A percentile compares a stretch with the other conserved stretches of the same genome.
These are phyloP conservation scores for Alethe diademata DNA, from an alignment of 2,113 vertebrate species.

Conservation along the genomic window DNA sequence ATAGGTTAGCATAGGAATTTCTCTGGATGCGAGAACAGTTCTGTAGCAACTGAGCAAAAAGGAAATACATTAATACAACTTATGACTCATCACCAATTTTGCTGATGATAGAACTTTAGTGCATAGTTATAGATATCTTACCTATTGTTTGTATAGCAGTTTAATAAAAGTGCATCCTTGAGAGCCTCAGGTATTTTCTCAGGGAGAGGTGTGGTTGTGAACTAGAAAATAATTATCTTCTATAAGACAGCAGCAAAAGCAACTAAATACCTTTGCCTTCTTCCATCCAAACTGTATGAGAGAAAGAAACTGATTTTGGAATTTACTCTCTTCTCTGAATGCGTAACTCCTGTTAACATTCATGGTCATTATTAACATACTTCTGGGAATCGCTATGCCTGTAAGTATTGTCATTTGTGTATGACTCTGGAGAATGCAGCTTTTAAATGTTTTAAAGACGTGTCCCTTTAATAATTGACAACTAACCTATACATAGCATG, in stretches of 20 bases:
- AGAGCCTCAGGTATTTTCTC: neutral
- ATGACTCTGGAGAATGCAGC: neutral
- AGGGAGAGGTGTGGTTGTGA: neutral
- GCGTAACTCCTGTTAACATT: slow-evolving; percentile 32
- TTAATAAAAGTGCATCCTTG: neutral
- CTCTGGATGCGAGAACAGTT: neutral
- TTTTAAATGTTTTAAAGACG: neutral
- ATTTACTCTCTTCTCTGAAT: slow-evolving; percentile 32
- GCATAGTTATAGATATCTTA: neutral
- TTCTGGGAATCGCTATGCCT: slow-evolving; percentile 23
- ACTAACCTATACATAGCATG: neutral
- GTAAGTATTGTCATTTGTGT: slow-evolving; percentile 42
- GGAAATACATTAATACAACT: neutral
- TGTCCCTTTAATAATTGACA: neutral
- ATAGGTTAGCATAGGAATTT: neutral
- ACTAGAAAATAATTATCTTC: neutral
- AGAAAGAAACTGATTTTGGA: slow-evolving; percentile 40
- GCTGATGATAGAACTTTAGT: neutral
- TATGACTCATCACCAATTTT: neutral
- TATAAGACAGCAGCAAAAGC: neutral
- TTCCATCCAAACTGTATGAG: slow-evolving; percentile 31
- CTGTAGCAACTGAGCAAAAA: neutral
- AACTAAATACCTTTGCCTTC: slow-evolving; percentile 37
- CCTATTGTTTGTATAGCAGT: neutral
- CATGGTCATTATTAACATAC: slow-evolving; percentile 52